These are phyloP conservation scores for Corythaixoides concolor DNA, from an alignment of 2,113 vertebrate genomes.

Conservation along the genomic window DNA sequence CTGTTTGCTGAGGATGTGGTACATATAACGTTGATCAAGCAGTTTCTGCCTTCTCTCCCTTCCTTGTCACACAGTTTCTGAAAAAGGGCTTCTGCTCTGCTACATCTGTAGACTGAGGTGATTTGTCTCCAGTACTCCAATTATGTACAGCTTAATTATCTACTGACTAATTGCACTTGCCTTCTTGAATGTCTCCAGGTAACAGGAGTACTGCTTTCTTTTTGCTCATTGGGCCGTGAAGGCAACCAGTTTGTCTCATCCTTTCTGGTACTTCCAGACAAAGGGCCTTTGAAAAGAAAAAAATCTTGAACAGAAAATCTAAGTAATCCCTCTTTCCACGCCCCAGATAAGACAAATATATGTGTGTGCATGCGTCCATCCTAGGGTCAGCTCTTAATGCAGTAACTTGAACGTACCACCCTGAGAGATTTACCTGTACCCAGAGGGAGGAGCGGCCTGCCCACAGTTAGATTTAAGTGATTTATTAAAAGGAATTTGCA, in stretches of 20 bases:
- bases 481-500: slow-evolving; percentile 4
- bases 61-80: slow-evolving; percentile 68
- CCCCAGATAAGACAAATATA: slow-evolving; percentile 66
- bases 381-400: slow-evolving; percentile 26
- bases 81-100: slow-evolving; percentile 71
- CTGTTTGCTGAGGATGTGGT: slow-evolving; percentile 18
- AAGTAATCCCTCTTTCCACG: slow-evolving; percentile 27
- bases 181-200: slow-evolving; percentile 79
- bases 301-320: slow-evolving; percentile 48
- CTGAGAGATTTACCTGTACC: slow-evolving; percentile 67
- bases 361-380: slow-evolving; percentile 7
- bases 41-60: slow-evolving; percentile 25
- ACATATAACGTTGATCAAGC: slow-evolving; percentile 36
- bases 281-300: slow-evolving; percentile 72
- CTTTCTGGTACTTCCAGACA: slow-evolving; percentile 71
- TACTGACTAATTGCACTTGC: slow-evolving; percentile 79
- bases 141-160: slow-evolving; percentile 86
- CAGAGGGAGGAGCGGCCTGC: not conserved
- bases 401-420: slow-evolving; percentile 68
- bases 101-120: slow-evolving; percentile 51
- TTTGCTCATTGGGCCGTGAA: slow-evolving; percentile 61
- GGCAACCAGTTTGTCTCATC: slow-evolving; percentile 70
- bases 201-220: slow-evolving; percentile 70
- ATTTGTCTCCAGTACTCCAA: slow-evolving; percentile 63
- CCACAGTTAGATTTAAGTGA: not conserved